phyloP scores from a whole-genome alignment of 2,797 vertebrate species.

The Acipenser transmontanus region DNA sequence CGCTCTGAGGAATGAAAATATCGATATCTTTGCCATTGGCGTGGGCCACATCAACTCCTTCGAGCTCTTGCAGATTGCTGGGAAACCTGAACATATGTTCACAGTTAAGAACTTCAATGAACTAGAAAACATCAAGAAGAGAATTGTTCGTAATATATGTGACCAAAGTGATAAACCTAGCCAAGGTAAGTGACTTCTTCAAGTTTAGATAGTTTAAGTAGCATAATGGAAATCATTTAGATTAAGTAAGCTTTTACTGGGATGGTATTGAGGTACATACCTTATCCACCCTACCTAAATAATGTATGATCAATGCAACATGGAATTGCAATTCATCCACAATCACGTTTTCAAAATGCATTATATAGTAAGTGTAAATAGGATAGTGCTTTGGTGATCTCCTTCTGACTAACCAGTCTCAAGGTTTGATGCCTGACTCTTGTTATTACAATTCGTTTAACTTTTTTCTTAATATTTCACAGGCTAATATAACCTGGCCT shows the following conservation, averaged over 20 bases:
- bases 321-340: background rate
- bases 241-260: no score
- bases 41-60: conserved; percentile 42
- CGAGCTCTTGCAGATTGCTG: conserved; percentile 63
- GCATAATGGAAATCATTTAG: no score
- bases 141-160: conserved; percentile 50
- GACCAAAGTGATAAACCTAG: accelerated
- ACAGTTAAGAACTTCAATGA: conserved; percentile 41
- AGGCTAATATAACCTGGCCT: no score
- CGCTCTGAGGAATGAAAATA: conserved; percentile 35
- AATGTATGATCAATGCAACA: no score
- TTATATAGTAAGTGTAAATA: background rate
- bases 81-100: conserved; percentile 42
- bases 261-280: no score
- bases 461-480: no score
- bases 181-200: conserved; percentile 10
- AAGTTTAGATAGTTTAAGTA: background rate
- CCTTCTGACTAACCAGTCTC: no score
- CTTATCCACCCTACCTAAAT: no score
- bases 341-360: background rate
- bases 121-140: conserved; percentile 43
- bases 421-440: no score
- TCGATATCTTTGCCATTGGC: conserved; percentile 65
- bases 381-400: no score
- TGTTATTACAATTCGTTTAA: no score